These are phyloP conservation scores for Hylomyscus alleni DNA, from an alignment of 2,797 vertebrate species.

Conservation along the genomic window DNA sequence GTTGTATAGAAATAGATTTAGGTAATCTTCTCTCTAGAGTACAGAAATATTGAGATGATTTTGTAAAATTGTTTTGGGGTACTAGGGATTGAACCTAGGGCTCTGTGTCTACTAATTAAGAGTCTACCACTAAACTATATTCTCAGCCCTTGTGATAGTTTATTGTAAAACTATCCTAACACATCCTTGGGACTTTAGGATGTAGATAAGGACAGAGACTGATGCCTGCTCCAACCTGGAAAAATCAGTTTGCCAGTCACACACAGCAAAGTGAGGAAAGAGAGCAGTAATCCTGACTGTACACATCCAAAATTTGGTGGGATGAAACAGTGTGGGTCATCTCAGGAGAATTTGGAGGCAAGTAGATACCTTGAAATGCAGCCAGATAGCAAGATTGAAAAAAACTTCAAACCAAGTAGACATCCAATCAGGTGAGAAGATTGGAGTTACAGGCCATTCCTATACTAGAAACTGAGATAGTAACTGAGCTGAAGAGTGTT, in stretches of 20 bases:
- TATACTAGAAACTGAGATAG: constrained; percentile 28
- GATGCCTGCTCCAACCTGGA: background rate
- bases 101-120: background rate
- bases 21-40: background rate
- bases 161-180: background rate
- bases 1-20: background rate
- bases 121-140: background rate
- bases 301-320: background rate
- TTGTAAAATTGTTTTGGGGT: background rate
- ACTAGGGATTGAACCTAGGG: background rate
- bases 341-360: background rate
- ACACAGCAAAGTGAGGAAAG: constrained; percentile 12
- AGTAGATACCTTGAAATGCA: background rate
- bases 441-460: background rate
- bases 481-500: background rate
- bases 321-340: background rate
- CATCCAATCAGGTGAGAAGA: background rate
- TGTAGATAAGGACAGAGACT: background rate
- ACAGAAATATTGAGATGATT: background rate
- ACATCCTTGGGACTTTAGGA: background rate
- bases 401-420: background rate
- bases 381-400: constrained; percentile 10
- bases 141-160: background rate
- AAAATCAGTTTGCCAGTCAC: background rate
- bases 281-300: background rate